Conservation (phyloP, 2,113 vertebrate genomes). For the Microcebus murinus region DNA sequence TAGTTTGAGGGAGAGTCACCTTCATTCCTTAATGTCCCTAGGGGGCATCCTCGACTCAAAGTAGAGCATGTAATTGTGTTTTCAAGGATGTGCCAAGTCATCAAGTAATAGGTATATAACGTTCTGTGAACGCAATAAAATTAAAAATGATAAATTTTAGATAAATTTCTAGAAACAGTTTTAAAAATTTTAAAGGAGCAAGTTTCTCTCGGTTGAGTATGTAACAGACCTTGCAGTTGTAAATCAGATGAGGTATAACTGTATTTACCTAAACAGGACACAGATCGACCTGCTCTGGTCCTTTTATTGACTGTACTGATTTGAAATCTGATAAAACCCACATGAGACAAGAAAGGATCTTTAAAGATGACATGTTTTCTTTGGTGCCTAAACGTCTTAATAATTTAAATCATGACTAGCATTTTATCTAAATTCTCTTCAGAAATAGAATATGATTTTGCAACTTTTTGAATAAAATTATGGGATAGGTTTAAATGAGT, state of each 20-base stretch:
- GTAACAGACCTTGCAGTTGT: neutral
- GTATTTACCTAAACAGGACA: neutral
- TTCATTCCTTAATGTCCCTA: neutral
- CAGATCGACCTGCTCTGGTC: neutral
- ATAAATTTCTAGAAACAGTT: neutral
- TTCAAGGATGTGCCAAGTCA: neutral
- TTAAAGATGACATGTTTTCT: neutral
- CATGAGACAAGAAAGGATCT: neutral
- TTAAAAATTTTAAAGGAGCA: neutral
- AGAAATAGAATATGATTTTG: neutral
- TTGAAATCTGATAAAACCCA: constrained; percentile 4
- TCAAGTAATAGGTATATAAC: neutral
- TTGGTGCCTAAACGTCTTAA: neutral
- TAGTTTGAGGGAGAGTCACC: neutral
- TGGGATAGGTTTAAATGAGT: neutral
- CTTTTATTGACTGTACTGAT: neutral
- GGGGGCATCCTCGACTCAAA: neutral
- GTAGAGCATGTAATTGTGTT: neutral
- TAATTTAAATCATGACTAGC: neutral
- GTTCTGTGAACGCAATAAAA: neutral
- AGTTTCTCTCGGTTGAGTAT: neutral
- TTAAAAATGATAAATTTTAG: neutral
- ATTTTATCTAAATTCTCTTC: constrained; percentile 24
- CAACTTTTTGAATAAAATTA: neutral
- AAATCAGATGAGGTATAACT: neutral